Conservation (phyloP, 2,113 vertebrate genomes). For the Pollachius pollachius region DNA sequence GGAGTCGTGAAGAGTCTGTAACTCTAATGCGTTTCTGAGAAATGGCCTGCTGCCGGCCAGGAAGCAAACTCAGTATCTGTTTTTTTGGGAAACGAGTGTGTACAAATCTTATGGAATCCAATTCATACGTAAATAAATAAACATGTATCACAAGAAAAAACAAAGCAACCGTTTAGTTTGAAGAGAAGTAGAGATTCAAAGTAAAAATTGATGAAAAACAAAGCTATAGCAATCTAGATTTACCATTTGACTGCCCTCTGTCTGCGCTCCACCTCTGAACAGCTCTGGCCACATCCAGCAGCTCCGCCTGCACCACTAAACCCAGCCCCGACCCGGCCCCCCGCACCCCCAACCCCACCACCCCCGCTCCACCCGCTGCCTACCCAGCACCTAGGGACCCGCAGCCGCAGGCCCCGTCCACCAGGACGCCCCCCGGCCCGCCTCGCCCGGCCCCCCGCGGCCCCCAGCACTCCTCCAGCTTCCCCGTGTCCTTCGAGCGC, state of each 20-base stretch:
- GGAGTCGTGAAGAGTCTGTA: conserved; percentile 45
- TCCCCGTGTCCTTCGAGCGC: conserved; percentile 53
- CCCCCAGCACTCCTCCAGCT: conserved; percentile 45
- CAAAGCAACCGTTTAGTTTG: background rate
- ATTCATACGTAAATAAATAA: too few relatives aligned
- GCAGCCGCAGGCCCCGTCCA: background rate
- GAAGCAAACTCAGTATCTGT: too few relatives aligned
- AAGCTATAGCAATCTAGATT: too few relatives aligned
- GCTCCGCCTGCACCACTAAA: conserved; percentile 49
- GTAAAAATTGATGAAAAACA: background rate
- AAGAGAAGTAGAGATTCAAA: background rate
- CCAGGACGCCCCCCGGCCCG: conserved; percentile 31
- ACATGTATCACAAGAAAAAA: background rate
- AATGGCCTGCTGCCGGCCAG: too few relatives aligned
- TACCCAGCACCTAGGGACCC: conserved; percentile 27
- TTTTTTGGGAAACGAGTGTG: too few relatives aligned
- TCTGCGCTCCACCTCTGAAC: conserved; percentile 55
- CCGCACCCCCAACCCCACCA: conserved; percentile 10
- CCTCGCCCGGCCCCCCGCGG: conserved; percentile 40
- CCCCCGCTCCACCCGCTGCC: conserved; percentile 34
- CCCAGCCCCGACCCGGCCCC: conserved; percentile 45
- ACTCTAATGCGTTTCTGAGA: too few relatives aligned
- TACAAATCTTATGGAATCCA: too few relatives aligned
- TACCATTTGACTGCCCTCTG: conserved; percentile 45
- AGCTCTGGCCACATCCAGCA: conserved; percentile 64